Conservation (phyloP, 37 sponge, comb jelly and placozoan genomes). For the Theonella swinhoei region DNA sequence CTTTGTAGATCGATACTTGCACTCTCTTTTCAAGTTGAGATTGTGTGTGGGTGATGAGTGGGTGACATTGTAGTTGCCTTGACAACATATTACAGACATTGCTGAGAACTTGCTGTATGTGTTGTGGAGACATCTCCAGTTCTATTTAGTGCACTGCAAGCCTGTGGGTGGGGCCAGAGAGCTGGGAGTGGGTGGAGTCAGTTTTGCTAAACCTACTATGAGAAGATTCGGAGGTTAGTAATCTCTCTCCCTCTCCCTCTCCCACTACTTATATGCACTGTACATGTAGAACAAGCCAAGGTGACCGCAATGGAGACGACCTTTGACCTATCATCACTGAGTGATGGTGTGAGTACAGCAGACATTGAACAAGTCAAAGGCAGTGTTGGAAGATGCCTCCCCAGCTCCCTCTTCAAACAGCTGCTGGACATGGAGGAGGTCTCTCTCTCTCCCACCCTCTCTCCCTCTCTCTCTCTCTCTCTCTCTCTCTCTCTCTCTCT, state of each 20-base stretch:
- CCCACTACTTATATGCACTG: neutral
- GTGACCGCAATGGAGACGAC: constrained; percentile 1
- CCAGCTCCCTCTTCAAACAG: constrained; percentile 71
- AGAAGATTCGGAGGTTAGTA: constrained; percentile 19
- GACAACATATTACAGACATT: constrained; percentile 69
- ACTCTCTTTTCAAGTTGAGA: too few relatives aligned
- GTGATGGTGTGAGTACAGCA: constrained; percentile 27
- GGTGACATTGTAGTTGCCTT: constrained; percentile 2
- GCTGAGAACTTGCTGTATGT: constrained; percentile 87
- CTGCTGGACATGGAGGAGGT: constrained; percentile 74
- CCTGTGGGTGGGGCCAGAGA: constrained; percentile 30
- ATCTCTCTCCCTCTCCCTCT: neutral
- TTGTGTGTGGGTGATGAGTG: too few relatives aligned
- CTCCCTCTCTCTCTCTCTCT: neutral
- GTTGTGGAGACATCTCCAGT: constrained; percentile 89
- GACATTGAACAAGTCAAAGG: constrained; percentile 66
- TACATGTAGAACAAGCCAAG: neutral
- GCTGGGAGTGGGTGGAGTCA: neutral
- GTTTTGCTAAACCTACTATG: constrained; percentile 4
- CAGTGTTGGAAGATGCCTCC: constrained; percentile 36
- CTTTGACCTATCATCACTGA: constrained; percentile 43
- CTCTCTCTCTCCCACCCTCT: too few relatives aligned
- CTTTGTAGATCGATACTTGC: too few relatives aligned
- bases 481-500: neutral
- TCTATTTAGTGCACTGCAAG: constrained; percentile 81